Evolutionary conservation across 2,888 invertebrate genomes (phyloP).

Genomic region (Bibio marci): DNA sequence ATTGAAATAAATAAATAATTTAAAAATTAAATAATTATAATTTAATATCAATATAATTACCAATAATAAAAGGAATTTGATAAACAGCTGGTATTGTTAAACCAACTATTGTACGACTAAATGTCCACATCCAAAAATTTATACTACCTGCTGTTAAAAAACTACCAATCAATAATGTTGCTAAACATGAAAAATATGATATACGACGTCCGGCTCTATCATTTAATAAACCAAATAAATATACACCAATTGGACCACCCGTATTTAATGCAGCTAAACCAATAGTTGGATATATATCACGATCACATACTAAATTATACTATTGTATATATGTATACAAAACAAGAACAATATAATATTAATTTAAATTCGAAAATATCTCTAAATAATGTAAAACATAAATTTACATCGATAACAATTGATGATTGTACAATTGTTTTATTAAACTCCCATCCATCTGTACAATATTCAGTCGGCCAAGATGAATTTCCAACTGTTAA

Average conservation of each 20-base stretch:
- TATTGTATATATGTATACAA: constrained; percentile 24
- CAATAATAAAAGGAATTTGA: constrained; percentile 88
- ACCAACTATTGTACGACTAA: constrained; percentile 69
- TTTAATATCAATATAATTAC: constrained; percentile 38
- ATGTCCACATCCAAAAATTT: constrained; percentile 69
- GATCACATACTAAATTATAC: constrained; percentile 81
- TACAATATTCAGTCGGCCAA: constrained; percentile 51
- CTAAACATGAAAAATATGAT: constrained; percentile 72
- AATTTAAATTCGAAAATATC: too few species aligned
- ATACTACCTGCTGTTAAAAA: constrained; percentile 61
- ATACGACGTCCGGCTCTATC: constrained; percentile 74
- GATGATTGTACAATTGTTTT: constrained; percentile 50
- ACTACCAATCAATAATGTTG: constrained; percentile 64
- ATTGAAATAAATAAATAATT: constrained; percentile 8
- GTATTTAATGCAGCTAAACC: constrained; percentile 72
- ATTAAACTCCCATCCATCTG: constrained; percentile 67
- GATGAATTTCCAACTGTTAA: constrained; percentile 31
- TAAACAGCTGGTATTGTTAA: constrained; percentile 82
- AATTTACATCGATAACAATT: constrained; percentile 71
- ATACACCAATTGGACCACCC: constrained; percentile 81
- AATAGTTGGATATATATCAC: constrained; percentile 71
- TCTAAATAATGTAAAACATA: too few species aligned
- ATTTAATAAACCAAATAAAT: constrained; percentile 69
- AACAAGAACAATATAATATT: constrained; percentile 8
- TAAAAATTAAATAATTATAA: constrained; percentile 3